These are phyloP conservation scores for Pontoporia blainvillei DNA, from an alignment of 2,113 vertebrate species.

Conservation along the genomic window DNA sequence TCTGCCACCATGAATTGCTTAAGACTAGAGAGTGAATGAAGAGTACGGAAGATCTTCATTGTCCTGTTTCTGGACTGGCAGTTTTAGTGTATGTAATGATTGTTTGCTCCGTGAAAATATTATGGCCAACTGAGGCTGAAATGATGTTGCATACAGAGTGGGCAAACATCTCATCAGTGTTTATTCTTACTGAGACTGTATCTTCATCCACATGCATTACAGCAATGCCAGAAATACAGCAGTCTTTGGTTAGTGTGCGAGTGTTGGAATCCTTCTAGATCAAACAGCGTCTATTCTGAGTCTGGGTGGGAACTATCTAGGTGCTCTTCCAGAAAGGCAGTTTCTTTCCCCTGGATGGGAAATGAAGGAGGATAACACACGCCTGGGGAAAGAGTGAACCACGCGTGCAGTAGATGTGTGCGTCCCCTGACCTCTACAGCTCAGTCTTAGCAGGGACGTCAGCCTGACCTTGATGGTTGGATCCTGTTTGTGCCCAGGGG, in stretches of 20 bases:
- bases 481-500: rapidly evolving
- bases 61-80: neutral
- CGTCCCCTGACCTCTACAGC: rapidly evolving
- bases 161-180: rapidly evolving
- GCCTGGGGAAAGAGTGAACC: too few relatives aligned
- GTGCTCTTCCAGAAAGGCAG: neutral
- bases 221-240: rapidly evolving
- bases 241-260: rapidly evolving
- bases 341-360: too few relatives aligned
- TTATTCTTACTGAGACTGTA: too few relatives aligned
- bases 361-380: neutral
- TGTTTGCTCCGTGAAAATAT: neutral
- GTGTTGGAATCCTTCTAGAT: neutral
- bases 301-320: neutral
- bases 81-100: neutral
- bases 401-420: rapidly evolving
- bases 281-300: rapidly evolving
- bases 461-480: too few relatives aligned
- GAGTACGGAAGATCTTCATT: too few relatives aligned
- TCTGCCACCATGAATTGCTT: neutral
- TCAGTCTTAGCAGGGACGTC: rapidly evolving
- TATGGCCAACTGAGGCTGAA: rapidly evolving
- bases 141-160: rapidly evolving
- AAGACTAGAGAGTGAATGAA: neutral
- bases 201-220: rapidly evolving